Conservation (phyloP, 2,888 invertebrate species). For the Heliconius aoede region DNA sequence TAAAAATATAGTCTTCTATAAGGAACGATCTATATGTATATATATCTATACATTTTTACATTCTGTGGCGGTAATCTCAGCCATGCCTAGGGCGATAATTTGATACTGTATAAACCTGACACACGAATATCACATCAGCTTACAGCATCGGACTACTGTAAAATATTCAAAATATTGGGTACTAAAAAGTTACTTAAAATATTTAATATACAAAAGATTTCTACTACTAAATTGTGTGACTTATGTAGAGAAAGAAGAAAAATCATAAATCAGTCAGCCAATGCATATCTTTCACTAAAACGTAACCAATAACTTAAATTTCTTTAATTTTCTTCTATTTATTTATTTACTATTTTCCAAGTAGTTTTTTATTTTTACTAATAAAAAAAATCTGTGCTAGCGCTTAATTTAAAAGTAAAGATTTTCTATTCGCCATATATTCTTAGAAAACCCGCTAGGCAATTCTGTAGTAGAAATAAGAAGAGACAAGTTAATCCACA, state of each 20-base stretch:
- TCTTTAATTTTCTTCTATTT: not conserved
- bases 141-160: not conserved
- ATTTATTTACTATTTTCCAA: not conserved
- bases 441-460: constrained; percentile 28
- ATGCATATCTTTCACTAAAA: not conserved
- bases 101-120: constrained; percentile 5
- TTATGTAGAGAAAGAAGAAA: not conserved
- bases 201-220: not conserved
- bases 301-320: not conserved
- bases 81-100: not conserved
- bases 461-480: constrained; percentile 35
- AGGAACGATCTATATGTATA: no score
- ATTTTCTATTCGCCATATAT: constrained; percentile 31
- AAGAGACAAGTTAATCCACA: constrained; percentile 44
- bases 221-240: no score
- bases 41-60: not conserved
- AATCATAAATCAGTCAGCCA: not conserved
- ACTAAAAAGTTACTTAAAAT: not conserved
- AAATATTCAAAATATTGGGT: not conserved
- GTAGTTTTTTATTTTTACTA: not conserved
- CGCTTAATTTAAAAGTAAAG: constrained; percentile 26
- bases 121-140: not conserved
- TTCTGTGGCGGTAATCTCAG: not conserved
- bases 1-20: no score
- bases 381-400: not conserved